phyloP scores from a whole-genome alignment of 2,797 vertebrate species.

The Antennarius maculatus region DNA sequence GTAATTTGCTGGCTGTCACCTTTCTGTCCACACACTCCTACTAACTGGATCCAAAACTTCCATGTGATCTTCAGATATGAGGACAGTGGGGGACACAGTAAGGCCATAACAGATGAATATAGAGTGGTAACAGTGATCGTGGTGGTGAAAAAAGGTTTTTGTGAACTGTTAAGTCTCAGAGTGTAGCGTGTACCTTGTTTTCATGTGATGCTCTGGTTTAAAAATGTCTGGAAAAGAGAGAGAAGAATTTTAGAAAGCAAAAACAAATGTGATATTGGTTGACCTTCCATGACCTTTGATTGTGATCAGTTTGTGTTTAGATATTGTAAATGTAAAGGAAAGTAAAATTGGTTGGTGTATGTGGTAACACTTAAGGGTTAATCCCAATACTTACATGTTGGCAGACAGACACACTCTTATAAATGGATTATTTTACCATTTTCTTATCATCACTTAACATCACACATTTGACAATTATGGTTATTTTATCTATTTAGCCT shows the following conservation, averaged over 20 bases:
- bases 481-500: slow-evolving; percentile 11
- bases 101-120: not conserved
- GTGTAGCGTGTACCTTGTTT: slow-evolving; percentile 28
- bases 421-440: slow-evolving; percentile 28
- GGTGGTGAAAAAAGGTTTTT: slow-evolving; percentile 35
- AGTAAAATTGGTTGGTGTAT: slow-evolving; percentile 5
- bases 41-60: slow-evolving; percentile 21
- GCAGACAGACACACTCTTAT: slow-evolving; percentile 36
- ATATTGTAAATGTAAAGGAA: slow-evolving; percentile 34
- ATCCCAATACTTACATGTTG: slow-evolving; percentile 25
- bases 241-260: slow-evolving; percentile 4
- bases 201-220: slow-evolving; percentile 43
- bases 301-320: slow-evolving; percentile 27
- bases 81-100: not conserved
- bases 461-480: slow-evolving; percentile 3
- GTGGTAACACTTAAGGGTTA: slow-evolving; percentile 33
- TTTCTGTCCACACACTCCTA: slow-evolving; percentile 14
- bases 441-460: slow-evolving; percentile 7
- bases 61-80: not conserved
- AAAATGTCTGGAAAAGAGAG: slow-evolving; percentile 27
- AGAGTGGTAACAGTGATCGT: not conserved
- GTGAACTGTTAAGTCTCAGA: slow-evolving; percentile 22
- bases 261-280: slow-evolving; percentile 20
- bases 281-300: slow-evolving; percentile 15
- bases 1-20: slow-evolving; percentile 15